Base-by-base conservation (phyloP, 2,888 invertebrate species). In the Volucella inflata region DNA sequence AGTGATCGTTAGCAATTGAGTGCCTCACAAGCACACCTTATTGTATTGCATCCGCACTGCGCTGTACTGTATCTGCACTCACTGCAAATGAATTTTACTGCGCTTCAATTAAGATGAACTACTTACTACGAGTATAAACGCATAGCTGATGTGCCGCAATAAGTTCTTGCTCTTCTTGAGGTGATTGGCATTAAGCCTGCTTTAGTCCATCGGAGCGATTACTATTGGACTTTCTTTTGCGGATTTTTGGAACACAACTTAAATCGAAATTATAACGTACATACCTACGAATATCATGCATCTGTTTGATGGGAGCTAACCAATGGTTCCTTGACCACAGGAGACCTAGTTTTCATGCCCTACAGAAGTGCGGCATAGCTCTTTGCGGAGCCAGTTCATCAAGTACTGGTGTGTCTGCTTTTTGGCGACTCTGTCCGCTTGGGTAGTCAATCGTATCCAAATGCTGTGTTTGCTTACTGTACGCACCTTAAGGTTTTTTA, bases 71-170 rank as follows among this genome's bases (percentile, higher is more conserved):
- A 14, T 42, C n/a, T 46, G 57, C 76, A 57, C 11, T 17, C 46
- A 64, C 64, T 40, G 38, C 44, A 16, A 78, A 59, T 62, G 64
- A 70, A 78, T 70, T 78, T 70, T 64, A 68, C 60, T 77, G 42
- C 60, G 68, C 62, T 70, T 70, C 62, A 70, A 50, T 68, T 78
- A 62, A 78, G 60, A 77, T 70, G 77, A 62, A 70, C 70, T 78
- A 78, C 77, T 78, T 78, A 70, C 55, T 48, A 70, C 62, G 60
- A 70, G 64, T 48, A 55, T 62, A 14, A 14, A 48, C 30, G 4
- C 30, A 51, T 62, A 62, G 16, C 46, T 51, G 57, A 36, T 60
- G 59, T 51, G 60, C 60, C 53, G 65, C 60, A 36, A 62, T 60
- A 77, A 62, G 76, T 68, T 77, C 68, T 77, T 59, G 51, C 46